Base-by-base conservation (phyloP, 2,888 invertebrate species). In the Tricholauxania praeusta region DNA sequence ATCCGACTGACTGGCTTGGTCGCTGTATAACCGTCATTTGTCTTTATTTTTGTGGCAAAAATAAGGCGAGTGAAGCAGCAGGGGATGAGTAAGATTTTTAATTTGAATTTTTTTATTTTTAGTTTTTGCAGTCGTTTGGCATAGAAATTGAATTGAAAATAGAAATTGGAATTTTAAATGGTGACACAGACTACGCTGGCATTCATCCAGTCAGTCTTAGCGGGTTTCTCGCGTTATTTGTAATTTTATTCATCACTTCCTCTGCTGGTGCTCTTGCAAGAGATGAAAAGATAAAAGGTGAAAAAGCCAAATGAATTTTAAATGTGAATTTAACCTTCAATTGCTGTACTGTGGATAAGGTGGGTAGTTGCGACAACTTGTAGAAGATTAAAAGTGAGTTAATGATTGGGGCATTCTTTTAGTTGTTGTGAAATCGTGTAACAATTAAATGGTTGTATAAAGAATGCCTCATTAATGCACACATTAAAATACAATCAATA, bases 251-350 rank as follows among this genome's bases (percentile, higher is more conserved):
- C 69, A 70, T 62, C 49, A 22, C 39, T 39, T 39, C 39, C 39
- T 8, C 22, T 22, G 22, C 28, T 39, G 10, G 39, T 10, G 39
- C 39, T 39, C 10, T 10, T 10, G 10, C 7, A 49, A 19, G 51
- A 52, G 66, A 39, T 32, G 28, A 28, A 10, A 14, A 59, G 62
- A 69, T 69, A 63, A 70, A 63, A 70, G 63, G 53, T 70, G 63
- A 51, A 53, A 62, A 70, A 63, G 62, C 63, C 53, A 63, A 70
- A 63, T 70, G 70, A 70, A 70, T 70, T 55, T 70, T 63, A 51
- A 63, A 62, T 63, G 70, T 49, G 63, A 60, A 60, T 69, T 39
- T 62, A 62, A 69, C 48, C 51, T 60, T 47, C 69, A 48, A 39
- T 39, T 39, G 39, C 8, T 39, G 39, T 39, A 39, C 6, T 39